Evolutionary conservation across 2,113 vertebrate species (phyloP), one percentile per base, ranked within the genome.

Genomic region (Anoura caudifer): DNA sequence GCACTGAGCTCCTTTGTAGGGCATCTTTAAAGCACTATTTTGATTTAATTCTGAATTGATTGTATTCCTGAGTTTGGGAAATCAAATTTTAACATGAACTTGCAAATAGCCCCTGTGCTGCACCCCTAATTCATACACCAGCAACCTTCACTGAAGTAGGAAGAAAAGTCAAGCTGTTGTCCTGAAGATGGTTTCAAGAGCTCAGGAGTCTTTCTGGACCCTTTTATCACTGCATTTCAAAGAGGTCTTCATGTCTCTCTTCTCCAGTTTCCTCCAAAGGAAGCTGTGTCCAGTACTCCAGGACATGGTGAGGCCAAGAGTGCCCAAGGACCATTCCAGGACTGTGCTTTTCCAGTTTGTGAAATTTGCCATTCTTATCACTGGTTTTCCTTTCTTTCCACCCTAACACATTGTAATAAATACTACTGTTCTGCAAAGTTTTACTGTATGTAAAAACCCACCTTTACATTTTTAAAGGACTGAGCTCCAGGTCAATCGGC

Each of bases 41-140:
- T 54, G 36, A 87, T 84, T 91, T 56, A 73, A 85, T 95, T 95
- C 45, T 56, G 15, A 65, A 77, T 52, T 7, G 33, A 63, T 43
- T 91, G 13, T 87, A 67, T 97, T 92, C 63, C 73, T 92, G 52
- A 95, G 33, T 43, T 84, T 84, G 52, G 65, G 61, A 90, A 91
- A 90, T 92, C 56, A 95, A 6, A 95, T 91, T 95, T 95, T 73
- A 90, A 61, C 75, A 45, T 36, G 24, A 77, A 94, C 41, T 90
- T 96, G 31, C 80, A 88, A 63, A 82, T 63, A 79, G 61, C 50
- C 52, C 24, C 43, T n/a, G 11, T 33, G 61, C 61, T 80, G 77
- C 14, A 12, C 17, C 26, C 17, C 63, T 97, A 59, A 83, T 95
- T 95, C 56, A 28, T 76, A 89, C 92, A 56, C 90, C 31, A 88